Percentiles rank a stretch among this genome's conserved stretches.
Evolutionary conservation across 2,888 invertebrate species (phyloP).

Genomic region (Scaptomyza cyrtandrae): DNA sequence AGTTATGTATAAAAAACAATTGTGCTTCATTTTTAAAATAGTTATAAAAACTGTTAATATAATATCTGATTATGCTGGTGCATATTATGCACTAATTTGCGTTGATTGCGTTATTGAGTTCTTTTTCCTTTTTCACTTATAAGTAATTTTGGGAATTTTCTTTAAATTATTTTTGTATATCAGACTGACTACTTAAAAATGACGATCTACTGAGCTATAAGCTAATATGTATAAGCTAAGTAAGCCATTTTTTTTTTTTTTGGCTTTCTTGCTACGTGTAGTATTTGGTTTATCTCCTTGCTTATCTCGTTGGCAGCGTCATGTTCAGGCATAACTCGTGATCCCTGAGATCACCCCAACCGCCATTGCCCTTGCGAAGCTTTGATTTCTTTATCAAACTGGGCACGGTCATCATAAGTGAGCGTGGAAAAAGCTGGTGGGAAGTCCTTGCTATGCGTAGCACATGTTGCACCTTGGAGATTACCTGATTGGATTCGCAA

Average conservation of each 20-base stretch:
- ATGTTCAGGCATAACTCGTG: constrained; percentile 92
- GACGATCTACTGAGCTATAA: constrained; percentile 39
- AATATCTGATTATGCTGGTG: constrained; percentile 19
- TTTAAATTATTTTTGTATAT: constrained; percentile 20
- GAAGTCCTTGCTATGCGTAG: constrained; percentile 88
- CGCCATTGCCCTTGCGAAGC: constrained; percentile 96
- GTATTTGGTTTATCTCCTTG: constrained; percentile 35
- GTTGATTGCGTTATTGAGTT: constrained; percentile 54
- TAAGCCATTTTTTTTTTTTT: constrained; percentile 26
- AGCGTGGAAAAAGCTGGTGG: constrained; percentile 89
- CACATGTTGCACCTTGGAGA: constrained; percentile 93
- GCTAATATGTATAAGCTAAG: constrained; percentile 31
- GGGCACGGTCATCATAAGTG: constrained; percentile 88
- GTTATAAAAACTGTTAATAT: constrained; percentile 30
- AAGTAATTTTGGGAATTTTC: constrained; percentile 23
- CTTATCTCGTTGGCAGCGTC: constrained; percentile 85
- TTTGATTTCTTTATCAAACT: constrained; percentile 90
- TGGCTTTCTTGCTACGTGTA: constrained; percentile 24
- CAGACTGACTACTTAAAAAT: constrained; percentile 37
- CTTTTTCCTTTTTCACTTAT: constrained; percentile 20
- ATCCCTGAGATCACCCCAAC: constrained; percentile 97
- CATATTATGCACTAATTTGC: constrained; percentile 41
- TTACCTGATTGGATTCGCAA: constrained; percentile 93
- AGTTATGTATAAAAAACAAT: constrained; percentile 15
- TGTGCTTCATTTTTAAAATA: constrained; percentile 37